Base-by-base conservation (phyloP, 2,113 vertebrate species). In the Ceyx margarethae region DNA sequence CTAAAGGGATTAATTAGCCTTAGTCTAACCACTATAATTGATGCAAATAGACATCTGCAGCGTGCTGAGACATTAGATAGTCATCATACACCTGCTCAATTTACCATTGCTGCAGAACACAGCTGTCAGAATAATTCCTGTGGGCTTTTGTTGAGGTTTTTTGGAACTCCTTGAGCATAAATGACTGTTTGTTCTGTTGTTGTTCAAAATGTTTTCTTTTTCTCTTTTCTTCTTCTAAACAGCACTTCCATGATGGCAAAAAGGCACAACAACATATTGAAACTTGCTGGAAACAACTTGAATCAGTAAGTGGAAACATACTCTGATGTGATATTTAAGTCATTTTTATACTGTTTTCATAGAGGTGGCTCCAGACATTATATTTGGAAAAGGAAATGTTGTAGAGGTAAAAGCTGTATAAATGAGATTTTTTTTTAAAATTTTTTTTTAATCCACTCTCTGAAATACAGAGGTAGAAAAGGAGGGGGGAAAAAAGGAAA, bases 201-300 rank as follows among this genome's bases (percentile, higher is more conserved):
- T 86, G 77, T 75, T 93, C 46, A 92, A 50, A 91, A 91, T 43
- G 42, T 11, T 72, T 58, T 61, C 8, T 89, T 53, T 73, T 92
- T 83, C 37, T 43, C 51, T 42, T 62, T 73, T 60, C 56, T 82
- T 85, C 77, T 95, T 83, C 93, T 56, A 29, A 77, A 75, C 94
- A 99, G 99, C 97, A 99, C 91, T 99, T 99, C 94, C 98, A 99
- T 0, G 99, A 99, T 74, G 99, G 99, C 56, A 98, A 99, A 33
- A 99, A 99, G 91, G 99, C 99, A 12, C 99, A 99, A 95, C 99
- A 99, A 53, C 98, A 99, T 68, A 98, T 99, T 8, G 99, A 99
- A 96, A 98, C 98, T 53, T 99, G 97, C 90, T 99, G 99, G 99
- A 99, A 99, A 95, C 99, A 99, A 91, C 98, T 99, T 28, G 99